A percentile compares a stretch with the other conserved stretches of the same genome.
Conservation (phyloP, 2,888 invertebrate species). For the Tanytarsus gracilentus region DNA sequence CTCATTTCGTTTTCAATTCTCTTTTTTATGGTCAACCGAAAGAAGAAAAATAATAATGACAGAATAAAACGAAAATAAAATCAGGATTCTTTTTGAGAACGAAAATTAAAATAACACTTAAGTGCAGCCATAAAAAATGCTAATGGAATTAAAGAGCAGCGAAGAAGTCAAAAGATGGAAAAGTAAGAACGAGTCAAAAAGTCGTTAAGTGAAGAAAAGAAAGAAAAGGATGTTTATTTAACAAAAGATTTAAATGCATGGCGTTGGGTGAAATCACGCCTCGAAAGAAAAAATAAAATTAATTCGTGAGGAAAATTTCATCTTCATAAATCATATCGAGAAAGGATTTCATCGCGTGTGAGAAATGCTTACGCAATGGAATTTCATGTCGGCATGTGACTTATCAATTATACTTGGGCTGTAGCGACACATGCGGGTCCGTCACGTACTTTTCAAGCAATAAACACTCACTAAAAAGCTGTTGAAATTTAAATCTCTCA, state of each 20-base stretch:
- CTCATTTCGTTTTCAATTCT: background rate
- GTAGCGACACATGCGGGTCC: background rate
- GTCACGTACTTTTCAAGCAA: constrained; percentile 14
- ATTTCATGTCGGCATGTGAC: background rate
- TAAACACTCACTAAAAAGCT: constrained; percentile 8
- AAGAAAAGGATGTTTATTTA: constrained; percentile 19
- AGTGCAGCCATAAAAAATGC: constrained; percentile 8
- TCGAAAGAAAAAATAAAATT: background rate
- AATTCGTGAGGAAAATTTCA: background rate
- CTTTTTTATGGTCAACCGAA: constrained; percentile 14
- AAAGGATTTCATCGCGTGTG: constrained; percentile 6
- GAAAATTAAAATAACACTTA: constrained; percentile 10
- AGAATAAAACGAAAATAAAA: too few relatives aligned
- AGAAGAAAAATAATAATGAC: background rate
- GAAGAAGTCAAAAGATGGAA: too few relatives aligned
- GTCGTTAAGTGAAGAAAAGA: too few relatives aligned
- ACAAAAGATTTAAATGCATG: constrained; percentile 28
- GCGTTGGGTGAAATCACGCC: constrained; percentile 18
- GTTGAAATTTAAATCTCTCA: constrained; percentile 1
- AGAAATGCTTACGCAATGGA: constrained; percentile 22
- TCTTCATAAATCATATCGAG: constrained; percentile 27
- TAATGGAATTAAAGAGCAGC: background rate
- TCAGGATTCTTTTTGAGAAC: too few relatives aligned
- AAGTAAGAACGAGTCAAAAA: background rate
- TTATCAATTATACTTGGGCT: background rate